Conservation (phyloP, 2,888 invertebrate genomes). For the Xestia rhomboidea region DNA sequence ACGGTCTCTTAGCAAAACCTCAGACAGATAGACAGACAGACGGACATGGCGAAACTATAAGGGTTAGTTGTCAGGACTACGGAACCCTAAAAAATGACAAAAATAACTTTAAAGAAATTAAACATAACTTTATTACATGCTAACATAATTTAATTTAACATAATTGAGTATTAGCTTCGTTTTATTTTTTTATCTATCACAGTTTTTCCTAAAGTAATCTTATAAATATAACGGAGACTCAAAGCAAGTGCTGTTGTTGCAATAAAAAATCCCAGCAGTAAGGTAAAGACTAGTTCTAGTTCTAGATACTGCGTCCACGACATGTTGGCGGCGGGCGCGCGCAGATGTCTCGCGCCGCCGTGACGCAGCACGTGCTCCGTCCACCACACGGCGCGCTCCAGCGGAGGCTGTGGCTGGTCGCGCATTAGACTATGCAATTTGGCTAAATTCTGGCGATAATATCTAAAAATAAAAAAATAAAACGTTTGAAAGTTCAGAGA, state of each 20-base stretch:
- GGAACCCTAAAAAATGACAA: no score
- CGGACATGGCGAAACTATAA: no score
- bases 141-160: background rate
- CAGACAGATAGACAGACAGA: no score
- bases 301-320: slow-evolving; percentile 68
- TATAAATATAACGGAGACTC: slow-evolving; percentile 5
- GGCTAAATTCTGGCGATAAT: slow-evolving; percentile 50
- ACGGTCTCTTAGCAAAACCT: no score
- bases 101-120: no score
- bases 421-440: slow-evolving; percentile 41
- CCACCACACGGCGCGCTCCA: slow-evolving; percentile 85
- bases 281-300: slow-evolving; percentile 63
- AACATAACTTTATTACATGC: background rate
- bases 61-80: no score
- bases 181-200: slow-evolving; percentile 10
- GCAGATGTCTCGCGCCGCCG: slow-evolving; percentile 80
- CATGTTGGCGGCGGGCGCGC: slow-evolving; percentile 76
- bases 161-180: slow-evolving; percentile 4
- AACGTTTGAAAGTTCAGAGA: background rate
- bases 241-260: background rate
- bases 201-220: background rate
- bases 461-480: slow-evolving; percentile 18
- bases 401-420: slow-evolving; percentile 59
- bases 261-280: slow-evolving; percentile 26
- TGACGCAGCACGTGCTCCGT: slow-evolving; percentile 84